Conservation (phyloP, 2,797 vertebrate genomes). For the Alca torda region DNA sequence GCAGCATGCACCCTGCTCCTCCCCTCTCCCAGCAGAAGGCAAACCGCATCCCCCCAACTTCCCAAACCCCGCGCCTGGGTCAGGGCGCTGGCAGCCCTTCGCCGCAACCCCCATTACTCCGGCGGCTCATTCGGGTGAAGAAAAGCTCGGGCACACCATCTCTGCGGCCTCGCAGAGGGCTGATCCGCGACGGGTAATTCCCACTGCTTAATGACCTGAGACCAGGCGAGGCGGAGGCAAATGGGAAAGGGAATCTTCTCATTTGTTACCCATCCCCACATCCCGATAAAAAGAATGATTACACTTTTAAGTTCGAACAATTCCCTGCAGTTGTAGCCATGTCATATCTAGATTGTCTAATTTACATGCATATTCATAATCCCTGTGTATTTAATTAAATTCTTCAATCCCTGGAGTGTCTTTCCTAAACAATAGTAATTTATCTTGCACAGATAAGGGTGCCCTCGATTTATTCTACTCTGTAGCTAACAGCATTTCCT, state of each 20-base stretch:
- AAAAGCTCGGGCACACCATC: conserved; percentile 6
- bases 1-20: neutral
- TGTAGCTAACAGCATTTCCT: conserved; percentile 63
- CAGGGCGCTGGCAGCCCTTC: conserved; percentile 11
- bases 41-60: neutral
- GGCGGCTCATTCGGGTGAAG: conserved; percentile 46
- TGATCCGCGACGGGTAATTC: conserved; percentile 56
- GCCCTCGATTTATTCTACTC: conserved; percentile 71
- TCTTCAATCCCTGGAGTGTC: conserved; percentile 72
- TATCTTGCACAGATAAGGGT: conserved; percentile 75
- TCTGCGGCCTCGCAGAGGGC: neutral
- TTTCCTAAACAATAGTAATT: conserved; percentile 79
- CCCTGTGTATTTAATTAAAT: conserved; percentile 79
- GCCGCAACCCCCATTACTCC: neutral
- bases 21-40: neutral
- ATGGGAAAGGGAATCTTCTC: conserved; percentile 47
- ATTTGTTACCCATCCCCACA: conserved; percentile 57
- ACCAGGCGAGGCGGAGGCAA: neutral
- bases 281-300: conserved; percentile 57
- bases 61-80: conserved; percentile 49
- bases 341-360: conserved; percentile 71
- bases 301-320: conserved; percentile 68
- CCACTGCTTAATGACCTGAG: conserved; percentile 66
- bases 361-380: conserved; percentile 78
- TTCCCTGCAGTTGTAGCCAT: conserved; percentile 67